Evolutionary conservation across 2,113 vertebrate species (phyloP), one percentile per base, ranked within the genome.

Genomic region (Oophaga pumilio): DNA sequence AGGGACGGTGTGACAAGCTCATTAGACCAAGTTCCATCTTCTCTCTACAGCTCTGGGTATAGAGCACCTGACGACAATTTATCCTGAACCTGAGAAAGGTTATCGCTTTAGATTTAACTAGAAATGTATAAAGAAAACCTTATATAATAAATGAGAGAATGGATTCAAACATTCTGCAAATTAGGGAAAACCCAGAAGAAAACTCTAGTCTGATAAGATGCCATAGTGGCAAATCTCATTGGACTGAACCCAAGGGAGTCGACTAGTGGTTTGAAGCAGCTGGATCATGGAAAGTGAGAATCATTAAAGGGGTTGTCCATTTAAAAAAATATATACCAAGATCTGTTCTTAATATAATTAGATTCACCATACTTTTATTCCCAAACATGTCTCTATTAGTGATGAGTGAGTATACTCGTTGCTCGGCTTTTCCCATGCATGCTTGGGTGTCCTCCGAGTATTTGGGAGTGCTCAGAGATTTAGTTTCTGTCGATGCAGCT

Each of bases 1-100:
- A 73, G 52, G 85, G 77, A 79, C 20, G 20, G 60, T 56, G 77
- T 53, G 33, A 80, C 77, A 73, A 56, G 85, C 85, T 87, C 53
- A 82, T 81, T 87, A 74, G 20, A 73, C 60, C 24, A 59, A 49
- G 52, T 82, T 81, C 77, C 66, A 71, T 80, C 74, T 80, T 53
- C 22, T 62, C 52, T 9, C 59, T 8, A 33, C 53, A 26, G 77
- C 66, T n/a, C 26, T 80, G 77, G 76, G 62, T 53, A 69, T 50
- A 69, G 49, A 20, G 64, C 20, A 87, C 26, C 20, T 20, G 60
- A 79, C 56, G 60, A 69, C 56, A 74, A 87, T 24, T 82, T 59
- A 73, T 50, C 73, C 56, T n/a, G 20, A 28, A 24, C 28, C 85
- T 62, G 66, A 24, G 53, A 87, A 73, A 78, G 64, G 28, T 87